Evolutionary conservation across 2,113 vertebrate species (phyloP).

Genomic region (Columba janthina): DNA sequence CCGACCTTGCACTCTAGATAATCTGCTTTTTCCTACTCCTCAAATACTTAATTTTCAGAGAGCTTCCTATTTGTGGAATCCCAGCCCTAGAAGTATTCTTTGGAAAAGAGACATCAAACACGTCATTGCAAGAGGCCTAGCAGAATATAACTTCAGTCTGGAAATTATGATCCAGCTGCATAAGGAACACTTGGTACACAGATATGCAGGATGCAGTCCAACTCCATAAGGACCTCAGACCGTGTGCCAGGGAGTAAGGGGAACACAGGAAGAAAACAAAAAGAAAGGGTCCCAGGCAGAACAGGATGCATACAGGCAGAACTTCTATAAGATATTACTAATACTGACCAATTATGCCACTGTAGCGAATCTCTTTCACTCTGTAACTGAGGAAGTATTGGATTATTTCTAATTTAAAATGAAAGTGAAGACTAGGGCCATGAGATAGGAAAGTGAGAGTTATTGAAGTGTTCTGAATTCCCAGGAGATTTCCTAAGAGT

Average conservation of each 20-base stretch:
- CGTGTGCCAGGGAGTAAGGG: fast-evolving
- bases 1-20: fast-evolving
- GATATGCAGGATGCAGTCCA: background rate
- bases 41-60: background rate
- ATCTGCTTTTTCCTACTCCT: background rate
- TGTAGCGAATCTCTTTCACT: background rate
- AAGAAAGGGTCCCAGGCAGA: background rate
- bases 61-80: background rate
- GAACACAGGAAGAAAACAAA: background rate
- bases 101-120: background rate
- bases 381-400: background rate
- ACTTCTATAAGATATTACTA: background rate
- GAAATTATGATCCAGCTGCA: background rate
- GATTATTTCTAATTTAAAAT: background rate
- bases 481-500: background rate
- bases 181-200: background rate
- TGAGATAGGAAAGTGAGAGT: background rate
- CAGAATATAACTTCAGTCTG: background rate
- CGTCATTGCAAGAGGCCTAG: background rate
- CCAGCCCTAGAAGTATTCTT: background rate
- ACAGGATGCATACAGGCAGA: background rate
- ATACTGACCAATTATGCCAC: background rate
- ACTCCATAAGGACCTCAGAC: background rate
- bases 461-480: background rate
- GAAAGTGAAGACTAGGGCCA: background rate